phyloP scores from a whole-genome alignment of 2,888 invertebrate species.

The Lasioglossum oenotherae region DNA sequence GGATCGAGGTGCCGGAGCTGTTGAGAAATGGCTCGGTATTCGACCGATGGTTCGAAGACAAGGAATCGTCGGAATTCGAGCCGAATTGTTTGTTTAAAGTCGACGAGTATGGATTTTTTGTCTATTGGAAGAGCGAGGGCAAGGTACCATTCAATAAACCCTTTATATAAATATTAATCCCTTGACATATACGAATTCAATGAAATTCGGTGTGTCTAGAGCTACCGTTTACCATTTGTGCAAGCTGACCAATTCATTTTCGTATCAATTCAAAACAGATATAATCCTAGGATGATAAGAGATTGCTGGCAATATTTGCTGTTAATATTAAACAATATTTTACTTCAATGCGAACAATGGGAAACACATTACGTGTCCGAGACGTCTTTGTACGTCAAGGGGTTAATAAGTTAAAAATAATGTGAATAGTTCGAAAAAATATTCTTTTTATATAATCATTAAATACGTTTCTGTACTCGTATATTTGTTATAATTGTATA shows the following conservation, averaged over 20 bases:
- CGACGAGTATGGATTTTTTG: slow-evolving; percentile 88
- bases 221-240: neutral
- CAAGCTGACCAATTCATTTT: neutral
- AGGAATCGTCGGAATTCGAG: slow-evolving; percentile 86
- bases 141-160: slow-evolving; percentile 72
- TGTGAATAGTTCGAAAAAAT: neutral
- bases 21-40: slow-evolving; percentile 87
- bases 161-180: neutral
- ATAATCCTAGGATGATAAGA: neutral
- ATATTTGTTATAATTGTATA: neutral
- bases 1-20: slow-evolving; percentile 86
- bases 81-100: slow-evolving; percentile 87
- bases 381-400: neutral
- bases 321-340: neutral
- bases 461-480: neutral
- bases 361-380: neutral
- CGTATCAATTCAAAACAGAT: neutral
- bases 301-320: neutral
- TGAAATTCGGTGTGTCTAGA: neutral
- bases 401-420: neutral
- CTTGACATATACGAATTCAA: neutral
- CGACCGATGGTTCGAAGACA: slow-evolving; percentile 89
- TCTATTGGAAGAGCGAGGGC: slow-evolving; percentile 88
- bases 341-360: neutral
- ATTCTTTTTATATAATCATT: neutral